Base-by-base conservation (phyloP, 2,797 vertebrate species). In the Hippocampus kuda region DNA sequence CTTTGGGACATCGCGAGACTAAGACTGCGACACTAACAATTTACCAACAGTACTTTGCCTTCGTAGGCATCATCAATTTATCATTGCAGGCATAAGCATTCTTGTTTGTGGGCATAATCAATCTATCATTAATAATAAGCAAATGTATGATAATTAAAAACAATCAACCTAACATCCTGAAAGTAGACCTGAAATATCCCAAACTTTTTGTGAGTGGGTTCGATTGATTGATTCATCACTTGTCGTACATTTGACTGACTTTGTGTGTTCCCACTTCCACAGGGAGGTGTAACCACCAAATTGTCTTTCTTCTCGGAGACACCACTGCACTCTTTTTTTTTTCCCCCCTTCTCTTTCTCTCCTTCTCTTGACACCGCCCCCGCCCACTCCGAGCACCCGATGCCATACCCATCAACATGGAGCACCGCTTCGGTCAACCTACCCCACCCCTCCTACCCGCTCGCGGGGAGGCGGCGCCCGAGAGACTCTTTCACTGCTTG, bases 401-500 rank as follows among this genome's bases (percentile, higher is more conserved):
- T 18, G 26, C 30, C 27, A 8, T 27, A 26, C 10, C 6, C 57
- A 16, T 7, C 22, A 30, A 16, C 62, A 24, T 16, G 0, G 15
- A 16, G 42, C 42, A 27, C 42, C 7, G 66, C 72, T 63, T 11
- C 42, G 4, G 20, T 6, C 34, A 18, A 1, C 30, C 11, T 27
- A 26, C 53, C 53, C 9, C 53, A 3, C 15, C 24, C 26, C 54
- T 12, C 1, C 56, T 4, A 0, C 24, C 1, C 11, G 27, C 30
- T 34, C 5, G 27, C 20, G 27, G 48, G 83, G 77, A 72, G 77
- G 79, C 83, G 80, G 83, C 75, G 76, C 77, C 77, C 69, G 73
- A 75, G 86, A 85, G 86, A 85, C 79, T 75, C 75, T 68, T 79
- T 75, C 84, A 89, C 83, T 85, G 84, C 75, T 89, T 91, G 91